Percentiles rank a stretch among this genome's conserved stretches.
phyloP scores from a whole-genome alignment of 2,113 vertebrate species.

The Neogale vison region DNA sequence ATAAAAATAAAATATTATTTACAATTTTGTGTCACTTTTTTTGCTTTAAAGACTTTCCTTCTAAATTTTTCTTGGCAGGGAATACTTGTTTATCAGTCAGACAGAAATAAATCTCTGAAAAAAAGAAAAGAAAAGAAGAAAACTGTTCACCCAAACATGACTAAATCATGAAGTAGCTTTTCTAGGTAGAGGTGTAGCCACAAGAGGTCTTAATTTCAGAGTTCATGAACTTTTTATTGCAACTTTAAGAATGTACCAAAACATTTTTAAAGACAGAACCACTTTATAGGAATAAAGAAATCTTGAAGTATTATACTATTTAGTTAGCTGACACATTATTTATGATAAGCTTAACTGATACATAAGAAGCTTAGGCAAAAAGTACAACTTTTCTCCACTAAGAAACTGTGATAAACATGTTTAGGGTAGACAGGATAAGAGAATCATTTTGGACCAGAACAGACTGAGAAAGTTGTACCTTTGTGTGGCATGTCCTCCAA shows the following conservation, averaged over 20 bases:
- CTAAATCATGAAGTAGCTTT: not conserved
- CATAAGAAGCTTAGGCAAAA: not conserved
- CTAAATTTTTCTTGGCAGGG: not conserved
- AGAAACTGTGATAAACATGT: not conserved
- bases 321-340: not conserved
- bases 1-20: conserved; percentile 16
- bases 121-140: not conserved
- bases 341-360: not conserved
- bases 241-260: not conserved
- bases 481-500: not conserved
- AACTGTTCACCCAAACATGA: not conserved
- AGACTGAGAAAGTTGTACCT: not conserved
- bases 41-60: not conserved
- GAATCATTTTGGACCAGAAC: not conserved
- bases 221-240: not conserved
- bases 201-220: not conserved
- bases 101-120: not conserved
- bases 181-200: not conserved
- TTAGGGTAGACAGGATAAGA: not conserved
- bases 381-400: not conserved
- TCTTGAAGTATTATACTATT: not conserved
- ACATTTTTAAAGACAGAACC: not conserved
- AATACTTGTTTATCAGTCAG: not conserved
- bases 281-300: not conserved
- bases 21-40: not conserved